Conservation (phyloP, 2,113 vertebrate species). For the Xenopus borealis region DNA sequence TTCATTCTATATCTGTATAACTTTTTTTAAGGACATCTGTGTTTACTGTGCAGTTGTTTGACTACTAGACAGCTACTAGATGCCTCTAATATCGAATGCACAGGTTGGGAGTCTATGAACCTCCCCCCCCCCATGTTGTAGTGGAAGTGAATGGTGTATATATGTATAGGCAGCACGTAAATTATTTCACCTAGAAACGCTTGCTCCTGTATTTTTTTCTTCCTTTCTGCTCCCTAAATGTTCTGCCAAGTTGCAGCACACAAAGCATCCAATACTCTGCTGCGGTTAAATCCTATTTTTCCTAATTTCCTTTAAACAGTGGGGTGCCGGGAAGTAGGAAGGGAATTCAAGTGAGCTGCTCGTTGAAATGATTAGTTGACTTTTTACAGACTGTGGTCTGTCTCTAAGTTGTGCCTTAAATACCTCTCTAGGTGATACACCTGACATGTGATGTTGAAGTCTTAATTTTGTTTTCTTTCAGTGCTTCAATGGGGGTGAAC, state of each 20-base stretch:
- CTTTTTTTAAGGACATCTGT: slow-evolving; percentile 50
- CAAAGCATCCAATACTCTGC: slow-evolving; percentile 45
- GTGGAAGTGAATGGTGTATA: slow-evolving; percentile 30
- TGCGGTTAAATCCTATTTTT: slow-evolving; percentile 53
- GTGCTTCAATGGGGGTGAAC: background rate
- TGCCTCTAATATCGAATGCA: background rate
- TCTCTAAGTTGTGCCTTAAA: slow-evolving; percentile 28
- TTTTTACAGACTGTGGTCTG: slow-evolving; percentile 9
- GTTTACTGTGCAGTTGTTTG: slow-evolving; percentile 52
- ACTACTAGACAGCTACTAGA: slow-evolving; percentile 43
- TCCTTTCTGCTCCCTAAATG: slow-evolving; percentile 10
- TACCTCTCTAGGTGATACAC: slow-evolving; percentile 19
- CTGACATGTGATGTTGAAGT: background rate
- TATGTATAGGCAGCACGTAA: background rate
- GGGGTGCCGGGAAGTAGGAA: slow-evolving; percentile 48
- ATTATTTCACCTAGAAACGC: slow-evolving; percentile 13
- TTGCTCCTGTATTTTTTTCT: slow-evolving; percentile 3
- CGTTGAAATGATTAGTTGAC: slow-evolving; percentile 46
- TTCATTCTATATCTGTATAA: background rate
- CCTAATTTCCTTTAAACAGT: slow-evolving; percentile 54
- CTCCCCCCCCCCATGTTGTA: background rate
- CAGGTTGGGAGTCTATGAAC: background rate
- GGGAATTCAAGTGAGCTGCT: slow-evolving; percentile 40
- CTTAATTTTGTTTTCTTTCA: background rate
- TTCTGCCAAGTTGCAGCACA: slow-evolving; percentile 41